Conservation (phyloP, 2,797 vertebrate species). For the Menidia menidia region DNA sequence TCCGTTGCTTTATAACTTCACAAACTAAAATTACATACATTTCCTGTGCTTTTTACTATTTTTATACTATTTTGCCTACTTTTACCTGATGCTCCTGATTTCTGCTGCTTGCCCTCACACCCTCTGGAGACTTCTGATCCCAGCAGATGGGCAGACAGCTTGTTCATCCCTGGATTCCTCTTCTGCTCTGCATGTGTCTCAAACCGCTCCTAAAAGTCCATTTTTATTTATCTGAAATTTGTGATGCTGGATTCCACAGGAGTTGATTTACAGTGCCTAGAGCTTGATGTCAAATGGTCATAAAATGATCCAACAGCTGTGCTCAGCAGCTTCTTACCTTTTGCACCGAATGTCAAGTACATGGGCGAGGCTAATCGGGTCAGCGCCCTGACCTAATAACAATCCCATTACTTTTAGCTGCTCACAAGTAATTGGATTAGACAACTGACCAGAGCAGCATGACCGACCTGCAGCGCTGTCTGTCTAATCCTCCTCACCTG, state of each 20-base stretch:
- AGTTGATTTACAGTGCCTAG: not conserved
- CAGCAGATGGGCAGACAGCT: conserved; percentile 31
- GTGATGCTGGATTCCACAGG: not conserved
- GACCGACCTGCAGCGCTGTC: conserved; percentile 26
- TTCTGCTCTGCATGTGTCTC: conserved; percentile 6
- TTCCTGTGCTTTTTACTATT: no score
- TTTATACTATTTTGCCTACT: no score
- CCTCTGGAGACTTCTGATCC: conserved; percentile 21
- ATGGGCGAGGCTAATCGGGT: conserved; percentile 17
- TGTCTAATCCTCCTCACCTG: conserved; percentile 56
- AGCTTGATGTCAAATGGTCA: not conserved
- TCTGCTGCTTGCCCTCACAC: not conserved
- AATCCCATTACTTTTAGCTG: conserved; percentile 64
- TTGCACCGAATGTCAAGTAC: conserved; percentile 16
- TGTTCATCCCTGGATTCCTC: not conserved
- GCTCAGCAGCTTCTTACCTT: conserved; percentile 8
- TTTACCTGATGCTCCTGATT: not conserved
- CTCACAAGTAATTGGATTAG: conserved; percentile 66
- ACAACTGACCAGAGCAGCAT: conserved; percentile 49
- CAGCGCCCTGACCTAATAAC: conserved; percentile 31
- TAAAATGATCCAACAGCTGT: conserved; percentile 21
- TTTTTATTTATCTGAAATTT: not conserved
- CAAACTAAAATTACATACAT: no score
- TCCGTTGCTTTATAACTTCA: no score
- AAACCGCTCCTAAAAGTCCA: not conserved